These are phyloP conservation scores for Enchytraeus crypticus DNA, from an alignment of 2,888 invertebrate species.

Conservation along the genomic window DNA sequence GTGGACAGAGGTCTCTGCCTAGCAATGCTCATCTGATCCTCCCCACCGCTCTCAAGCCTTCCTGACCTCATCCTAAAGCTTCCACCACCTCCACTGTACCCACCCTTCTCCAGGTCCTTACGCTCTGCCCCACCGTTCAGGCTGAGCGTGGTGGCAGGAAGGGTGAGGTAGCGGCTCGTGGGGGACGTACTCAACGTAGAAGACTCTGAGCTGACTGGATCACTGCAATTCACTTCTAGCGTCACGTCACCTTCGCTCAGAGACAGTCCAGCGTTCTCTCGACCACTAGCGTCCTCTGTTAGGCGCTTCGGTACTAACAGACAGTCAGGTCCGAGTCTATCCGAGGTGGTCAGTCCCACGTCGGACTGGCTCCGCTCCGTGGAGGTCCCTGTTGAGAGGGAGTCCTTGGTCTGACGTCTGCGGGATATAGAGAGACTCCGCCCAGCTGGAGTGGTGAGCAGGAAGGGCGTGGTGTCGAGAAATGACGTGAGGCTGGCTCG, in stretches of 20 bases:
- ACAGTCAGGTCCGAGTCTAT: background rate
- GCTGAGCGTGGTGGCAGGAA: background rate
- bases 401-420: background rate
- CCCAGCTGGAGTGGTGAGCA: background rate
- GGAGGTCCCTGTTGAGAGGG: background rate
- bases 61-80: background rate
- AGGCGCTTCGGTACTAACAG: background rate
- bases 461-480: background rate
- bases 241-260: background rate
- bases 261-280: background rate
- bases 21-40: background rate
- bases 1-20: slow-evolving; percentile 5
- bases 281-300: background rate
- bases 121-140: background rate
- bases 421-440: background rate
- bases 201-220: background rate
- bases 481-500: background rate
- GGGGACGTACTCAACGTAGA: background rate
- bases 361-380: background rate
- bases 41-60: background rate
- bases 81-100: background rate
- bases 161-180: background rate
- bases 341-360: background rate
- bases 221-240: background rate
- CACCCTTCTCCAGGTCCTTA: too few relatives aligned